Evolutionary conservation across 2,113 vertebrate species (phyloP).

Genomic region (Boleophthalmus pectinirostris): DNA sequence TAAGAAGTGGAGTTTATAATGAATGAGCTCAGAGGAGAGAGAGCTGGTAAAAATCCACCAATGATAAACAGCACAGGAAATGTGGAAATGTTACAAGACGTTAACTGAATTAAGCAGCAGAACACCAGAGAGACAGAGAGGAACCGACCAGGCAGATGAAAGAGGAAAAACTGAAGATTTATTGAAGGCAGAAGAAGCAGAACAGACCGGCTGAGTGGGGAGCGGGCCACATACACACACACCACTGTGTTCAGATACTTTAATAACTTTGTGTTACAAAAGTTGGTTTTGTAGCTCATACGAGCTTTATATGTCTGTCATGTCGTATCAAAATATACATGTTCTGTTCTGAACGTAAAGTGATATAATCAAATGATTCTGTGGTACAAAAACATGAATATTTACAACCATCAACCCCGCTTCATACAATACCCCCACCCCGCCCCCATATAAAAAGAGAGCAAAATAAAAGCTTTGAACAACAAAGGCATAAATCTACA

Average conservation of each 20-base stretch:
- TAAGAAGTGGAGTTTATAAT: slow-evolving; percentile 42
- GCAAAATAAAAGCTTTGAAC: slow-evolving; percentile 66
- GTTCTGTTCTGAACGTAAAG: slow-evolving; percentile 76
- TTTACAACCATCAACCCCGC: slow-evolving; percentile 73
- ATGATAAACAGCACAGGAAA: slow-evolving; percentile 57
- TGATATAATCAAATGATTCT: slow-evolving; percentile 72
- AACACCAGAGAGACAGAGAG: slow-evolving; percentile 51
- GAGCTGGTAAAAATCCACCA: slow-evolving; percentile 28
- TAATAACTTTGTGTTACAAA: slow-evolving; percentile 79
- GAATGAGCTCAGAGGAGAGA: slow-evolving; percentile 52
- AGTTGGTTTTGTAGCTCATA: slow-evolving; percentile 61
- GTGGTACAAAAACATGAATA: slow-evolving; percentile 81
- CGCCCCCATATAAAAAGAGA: slow-evolving; percentile 57
- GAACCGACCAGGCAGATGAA: slow-evolving; percentile 72
- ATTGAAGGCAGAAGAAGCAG: slow-evolving; percentile 76
- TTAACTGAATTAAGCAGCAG: slow-evolving; percentile 52
- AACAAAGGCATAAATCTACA: slow-evolving; percentile 59
- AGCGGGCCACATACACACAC: slow-evolving; percentile 66
- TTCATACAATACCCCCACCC: slow-evolving; percentile 57
- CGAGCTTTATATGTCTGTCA: slow-evolving; percentile 67
- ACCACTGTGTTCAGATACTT: slow-evolving; percentile 71
- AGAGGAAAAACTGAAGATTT: slow-evolving; percentile 78
- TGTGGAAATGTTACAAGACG: slow-evolving; percentile 58
- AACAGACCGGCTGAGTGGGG: slow-evolving; percentile 50
- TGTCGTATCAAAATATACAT: slow-evolving; percentile 80